These are phyloP conservation scores for Macrophya alboannulata DNA, from an alignment of 2,888 invertebrate genomes.

Conservation along the genomic window DNA sequence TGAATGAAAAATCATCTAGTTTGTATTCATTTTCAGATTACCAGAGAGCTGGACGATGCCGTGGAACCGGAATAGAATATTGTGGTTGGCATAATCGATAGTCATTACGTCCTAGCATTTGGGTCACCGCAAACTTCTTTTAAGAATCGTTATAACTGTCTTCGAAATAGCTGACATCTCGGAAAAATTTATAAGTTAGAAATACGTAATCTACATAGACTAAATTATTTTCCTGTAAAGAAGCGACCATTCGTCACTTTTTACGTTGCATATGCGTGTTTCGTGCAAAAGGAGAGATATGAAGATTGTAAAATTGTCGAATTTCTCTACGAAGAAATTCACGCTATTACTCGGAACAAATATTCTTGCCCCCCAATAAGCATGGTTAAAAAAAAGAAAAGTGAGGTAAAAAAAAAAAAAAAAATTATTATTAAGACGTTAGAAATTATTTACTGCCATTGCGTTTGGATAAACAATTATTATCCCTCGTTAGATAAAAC, in stretches of 20 bases:
- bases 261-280: background rate
- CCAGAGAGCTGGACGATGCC: background rate
- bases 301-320: background rate
- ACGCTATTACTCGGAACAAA: background rate
- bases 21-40: background rate
- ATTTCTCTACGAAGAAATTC: background rate
- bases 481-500: slow-evolving; percentile 21
- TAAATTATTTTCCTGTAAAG: background rate
- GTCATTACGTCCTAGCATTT: slow-evolving; percentile 48
- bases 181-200: background rate
- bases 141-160: slow-evolving; percentile 3
- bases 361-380: background rate
- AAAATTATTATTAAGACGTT: background rate
- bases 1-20: background rate
- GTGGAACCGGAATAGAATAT: slow-evolving; percentile 1
- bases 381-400: background rate
- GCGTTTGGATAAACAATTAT: slow-evolving; percentile 13
- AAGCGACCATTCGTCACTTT: background rate
- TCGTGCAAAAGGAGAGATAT: background rate
- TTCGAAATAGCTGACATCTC: background rate
- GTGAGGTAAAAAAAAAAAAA: background rate
- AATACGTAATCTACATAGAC: background rate
- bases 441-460: slow-evolving; percentile 25
- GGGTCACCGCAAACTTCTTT: slow-evolving; percentile 40
- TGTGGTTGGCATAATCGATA: slow-evolving; percentile 34